phyloP scores from a whole-genome alignment of 2,888 invertebrate genomes.

The Lacanobia wlatinum region DNA sequence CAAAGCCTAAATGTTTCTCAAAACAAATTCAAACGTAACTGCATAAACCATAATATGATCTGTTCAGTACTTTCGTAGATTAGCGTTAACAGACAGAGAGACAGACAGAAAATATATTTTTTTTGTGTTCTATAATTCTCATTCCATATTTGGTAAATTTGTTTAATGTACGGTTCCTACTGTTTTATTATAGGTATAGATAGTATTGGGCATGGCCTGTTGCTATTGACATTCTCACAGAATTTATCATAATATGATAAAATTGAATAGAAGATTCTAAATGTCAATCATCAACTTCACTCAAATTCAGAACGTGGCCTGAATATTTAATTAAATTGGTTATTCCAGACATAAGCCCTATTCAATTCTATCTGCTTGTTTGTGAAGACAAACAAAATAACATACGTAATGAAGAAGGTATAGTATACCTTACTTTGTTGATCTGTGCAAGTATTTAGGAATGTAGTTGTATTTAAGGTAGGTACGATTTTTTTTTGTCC shows the following conservation, averaged over 20 bases:
- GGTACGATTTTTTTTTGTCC: background rate
- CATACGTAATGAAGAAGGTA: slow-evolving; percentile 4
- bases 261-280: slow-evolving; percentile 9
- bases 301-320: slow-evolving; percentile 21
- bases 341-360: slow-evolving; percentile 39
- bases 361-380: slow-evolving; percentile 21
- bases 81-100: no score
- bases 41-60: no score
- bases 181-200: no score
- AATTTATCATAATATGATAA: background rate
- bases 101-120: no score
- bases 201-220: no score
- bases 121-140: no score
- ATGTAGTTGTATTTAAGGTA: background rate
- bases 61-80: no score
- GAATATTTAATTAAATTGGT: slow-evolving; percentile 44
- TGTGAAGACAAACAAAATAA: slow-evolving; percentile 18
- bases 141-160: no score
- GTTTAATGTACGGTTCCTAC: no score
- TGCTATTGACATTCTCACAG: background rate
- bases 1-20: no score
- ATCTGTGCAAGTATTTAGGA: background rate
- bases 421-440: background rate
- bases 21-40: no score
- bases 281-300: slow-evolving; percentile 25